Evolutionary conservation across 2,113 vertebrate species (phyloP).

Genomic region (Odontophorus gujanensis): DNA sequence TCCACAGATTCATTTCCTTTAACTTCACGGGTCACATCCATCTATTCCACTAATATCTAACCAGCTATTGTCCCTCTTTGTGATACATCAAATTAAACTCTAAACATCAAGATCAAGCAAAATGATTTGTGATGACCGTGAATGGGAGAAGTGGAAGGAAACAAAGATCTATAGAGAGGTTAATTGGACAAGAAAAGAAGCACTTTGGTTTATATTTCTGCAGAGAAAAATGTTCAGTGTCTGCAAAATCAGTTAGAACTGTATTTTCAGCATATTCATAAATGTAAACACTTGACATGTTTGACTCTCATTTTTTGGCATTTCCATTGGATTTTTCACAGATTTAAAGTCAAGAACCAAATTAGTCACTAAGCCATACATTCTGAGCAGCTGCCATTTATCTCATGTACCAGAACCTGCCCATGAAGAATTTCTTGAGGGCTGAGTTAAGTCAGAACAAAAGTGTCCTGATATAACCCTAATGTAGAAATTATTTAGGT

Average conservation of each 20-base stretch:
- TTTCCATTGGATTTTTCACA: neutral
- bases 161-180: neutral
- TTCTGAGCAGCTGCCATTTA: neutral
- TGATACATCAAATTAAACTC: neutral
- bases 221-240: neutral
- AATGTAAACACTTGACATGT: neutral
- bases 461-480: neutral
- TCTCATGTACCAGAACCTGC: neutral
- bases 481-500: neutral
- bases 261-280: conserved; percentile 10
- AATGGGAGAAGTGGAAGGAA: neutral
- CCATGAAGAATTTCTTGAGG: neutral
- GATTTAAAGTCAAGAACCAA: conserved; percentile 12
- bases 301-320: conserved; percentile 1
- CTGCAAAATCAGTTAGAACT: neutral
- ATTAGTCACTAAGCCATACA: neutral
- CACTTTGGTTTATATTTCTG: neutral
- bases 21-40: neutral
- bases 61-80: neutral
- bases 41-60: neutral
- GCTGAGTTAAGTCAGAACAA: neutral
- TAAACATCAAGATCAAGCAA: neutral
- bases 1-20: neutral
- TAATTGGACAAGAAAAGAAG: neutral
- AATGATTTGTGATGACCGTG: neutral